Base-by-base conservation (phyloP, 2,113 vertebrate genomes). In the Gasterosteus nipponicus region DNA sequence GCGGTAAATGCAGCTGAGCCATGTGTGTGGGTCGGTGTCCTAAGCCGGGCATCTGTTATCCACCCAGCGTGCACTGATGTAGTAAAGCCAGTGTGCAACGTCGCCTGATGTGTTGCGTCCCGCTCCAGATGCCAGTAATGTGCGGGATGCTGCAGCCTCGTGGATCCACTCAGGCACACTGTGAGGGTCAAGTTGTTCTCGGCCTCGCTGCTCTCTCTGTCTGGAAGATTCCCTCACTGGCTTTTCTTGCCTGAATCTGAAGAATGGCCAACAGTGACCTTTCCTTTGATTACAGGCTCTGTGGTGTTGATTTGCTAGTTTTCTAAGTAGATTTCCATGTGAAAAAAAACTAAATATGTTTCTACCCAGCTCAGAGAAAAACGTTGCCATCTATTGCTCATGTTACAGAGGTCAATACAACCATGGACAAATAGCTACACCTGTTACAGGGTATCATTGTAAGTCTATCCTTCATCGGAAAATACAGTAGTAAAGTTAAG, bases 31-130 rank as follows among this genome's bases (percentile, higher is more conserved):
- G 71, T 46, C 47, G 49, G 64, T 31, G 57, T 69, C 53, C 51
- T 72, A 65, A 69, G 39, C 56, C 4, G 11, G 4, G 26, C 39
- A 35, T 57, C 59, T 76, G 63, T 83, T 80, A 67, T 63, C 54
- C 19, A 56, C 47, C 73, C 60, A 49, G 47, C 6, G 12, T 54
- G 58, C 56, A 11, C 14, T 81, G 75, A 75, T 73, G 61, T 61
- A 42, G 66, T 84, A 79, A 89, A 89, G 63, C 86, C 81, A 78
- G 78, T 59, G 80, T 83, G 73, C 60, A 87, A 80, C 73, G 42
- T n/a, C 46, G 65, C 65, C 69, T 73, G 54, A 83, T 87, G 61
- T 54, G 69, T 35, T 65, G 31, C 47, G 72, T 85, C 83, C 63
- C 62, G 78, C 78, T 83, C 59, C 76, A 81, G 69, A 77, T 83